A percentile compares a stretch with the other conserved stretches of the same genome.
phyloP scores from a whole-genome alignment of 2,888 invertebrate genomes.

The Dione juno region DNA sequence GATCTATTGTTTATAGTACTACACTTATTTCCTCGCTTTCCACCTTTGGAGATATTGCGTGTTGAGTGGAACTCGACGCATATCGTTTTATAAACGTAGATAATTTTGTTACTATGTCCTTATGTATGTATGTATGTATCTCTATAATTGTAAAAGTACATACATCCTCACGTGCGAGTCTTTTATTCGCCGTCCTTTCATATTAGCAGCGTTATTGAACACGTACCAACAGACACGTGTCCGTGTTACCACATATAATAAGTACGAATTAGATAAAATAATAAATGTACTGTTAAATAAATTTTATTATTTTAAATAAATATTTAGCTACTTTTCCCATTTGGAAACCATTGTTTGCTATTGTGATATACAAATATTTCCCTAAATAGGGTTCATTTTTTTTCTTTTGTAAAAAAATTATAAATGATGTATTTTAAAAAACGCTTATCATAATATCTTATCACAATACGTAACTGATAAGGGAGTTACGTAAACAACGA shows the following conservation, averaged over 20 bases:
- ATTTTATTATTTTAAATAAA: no score
- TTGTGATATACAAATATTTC: neutral
- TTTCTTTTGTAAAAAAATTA: no score
- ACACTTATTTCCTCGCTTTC: no score
- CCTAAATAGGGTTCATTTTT: neutral
- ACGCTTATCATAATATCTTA: neutral
- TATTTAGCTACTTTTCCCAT: no score
- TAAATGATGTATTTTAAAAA: neutral
- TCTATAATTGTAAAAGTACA: neutral
- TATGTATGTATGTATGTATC: neutral
- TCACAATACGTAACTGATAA: constrained; percentile 22
- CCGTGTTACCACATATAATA: neutral
- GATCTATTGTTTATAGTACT: no score
- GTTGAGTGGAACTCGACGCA: no score
- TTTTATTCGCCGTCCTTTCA: constrained; percentile 3
- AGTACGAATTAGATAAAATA: no score
- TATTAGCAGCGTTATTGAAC: constrained; percentile 1
- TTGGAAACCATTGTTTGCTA: no score
- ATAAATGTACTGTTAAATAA: no score
- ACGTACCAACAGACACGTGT: constrained; percentile 9
- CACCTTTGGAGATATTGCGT: no score
- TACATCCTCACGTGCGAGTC: constrained; percentile 1
- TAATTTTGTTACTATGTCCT: neutral
- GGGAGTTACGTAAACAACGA: constrained; percentile 9
- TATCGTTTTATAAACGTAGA: neutral